Base-by-base conservation (phyloP, 1,140 invertebrate genomes). In the Aphidius gifuensis region DNA sequence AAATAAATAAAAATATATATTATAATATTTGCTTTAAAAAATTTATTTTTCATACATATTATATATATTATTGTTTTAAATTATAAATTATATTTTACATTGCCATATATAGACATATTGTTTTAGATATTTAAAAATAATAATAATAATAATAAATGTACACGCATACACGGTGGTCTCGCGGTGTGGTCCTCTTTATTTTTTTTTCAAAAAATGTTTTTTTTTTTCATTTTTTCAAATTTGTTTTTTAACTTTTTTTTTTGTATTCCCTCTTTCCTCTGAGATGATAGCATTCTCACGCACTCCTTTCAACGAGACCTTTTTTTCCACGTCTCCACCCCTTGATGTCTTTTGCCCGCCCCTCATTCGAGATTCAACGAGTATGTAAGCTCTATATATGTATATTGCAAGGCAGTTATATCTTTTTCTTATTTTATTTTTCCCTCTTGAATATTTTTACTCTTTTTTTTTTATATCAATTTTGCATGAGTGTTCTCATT, bases 131-230 rank as follows among this genome's bases (percentile, higher is more conserved):
- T 45, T 9, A 6, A 9, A 16, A 9, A 50, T 9, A 38, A 60
- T 53, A 56, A 32, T 42, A 21, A 62, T 46, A 32, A 8, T 40
- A 39, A 47, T 9, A 21, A 58, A 11, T 38, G 46, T 48, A 6
- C 42, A 11, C 38, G 49, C 71, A 71, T 68, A 71, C 72, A 74
- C 68, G 72, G 72, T 74, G 72, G 72, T 74, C 72, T 73, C 71
- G 69, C 71, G 66, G 72, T 74, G 72, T 74, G 72, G 72, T 74
- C 72, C 69, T 55, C 64, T 40, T 48, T 60, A 44, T 47, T 9
- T 50, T n/a, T 58, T 42, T 50, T 54, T 51, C 50, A 53, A 40
- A 7, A 38, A 4, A 6, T 39, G 3, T 11, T 21, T 53, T 9
- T 2, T 23, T 9, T 55, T 55, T 11, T 16, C 21, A 53, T 32